These are phyloP conservation scores for Catamblyrhynchus diadema DNA, from an alignment of 2,797 vertebrate species.

Conservation along the genomic window DNA sequence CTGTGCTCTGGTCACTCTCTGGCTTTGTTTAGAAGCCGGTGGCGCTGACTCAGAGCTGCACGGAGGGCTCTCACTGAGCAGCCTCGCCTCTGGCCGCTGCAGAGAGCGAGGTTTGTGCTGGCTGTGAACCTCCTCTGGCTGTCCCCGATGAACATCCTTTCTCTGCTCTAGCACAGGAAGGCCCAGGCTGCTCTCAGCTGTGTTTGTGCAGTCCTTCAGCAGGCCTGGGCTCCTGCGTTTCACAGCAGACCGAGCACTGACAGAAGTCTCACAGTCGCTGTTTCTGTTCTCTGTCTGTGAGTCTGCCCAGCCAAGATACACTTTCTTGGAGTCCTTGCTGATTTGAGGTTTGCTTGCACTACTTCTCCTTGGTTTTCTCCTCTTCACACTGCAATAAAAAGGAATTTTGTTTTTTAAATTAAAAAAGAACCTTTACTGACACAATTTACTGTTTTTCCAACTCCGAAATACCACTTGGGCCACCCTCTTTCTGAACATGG, in stretches of 20 bases:
- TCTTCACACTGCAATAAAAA: conserved; percentile 69
- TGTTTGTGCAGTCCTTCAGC: conserved; percentile 68
- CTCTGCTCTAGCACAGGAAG: conserved; percentile 72
- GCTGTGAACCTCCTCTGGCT: conserved; percentile 67
- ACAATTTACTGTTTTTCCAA: not conserved
- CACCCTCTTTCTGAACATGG: not conserved
- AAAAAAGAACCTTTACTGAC: not conserved
- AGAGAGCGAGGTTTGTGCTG: conserved; percentile 70
- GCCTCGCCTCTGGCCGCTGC: conserved; percentile 44
- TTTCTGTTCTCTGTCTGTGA: conserved; percentile 18
- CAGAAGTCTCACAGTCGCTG: not conserved
- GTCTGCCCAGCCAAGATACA: conserved; percentile 41
- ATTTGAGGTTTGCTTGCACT: conserved; percentile 39
- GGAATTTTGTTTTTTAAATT: conserved; percentile 1
- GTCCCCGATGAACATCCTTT: conserved; percentile 63
- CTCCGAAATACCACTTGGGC: not conserved
- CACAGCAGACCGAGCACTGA: not conserved
- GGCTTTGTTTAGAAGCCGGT: conserved; percentile 66
- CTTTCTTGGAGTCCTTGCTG: conserved; percentile 28
- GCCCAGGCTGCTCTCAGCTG: conserved; percentile 65
- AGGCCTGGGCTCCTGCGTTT: conserved; percentile 21
- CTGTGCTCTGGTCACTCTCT: conserved; percentile 47
- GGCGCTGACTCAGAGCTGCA: conserved; percentile 74
- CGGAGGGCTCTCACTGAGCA: conserved; percentile 36
- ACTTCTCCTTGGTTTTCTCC: conserved; percentile 51